Percentiles rank a stretch among this genome's conserved stretches.
Conservation (phyloP, 2,797 vertebrate species). For the Rhyacichthys aspro region DNA sequence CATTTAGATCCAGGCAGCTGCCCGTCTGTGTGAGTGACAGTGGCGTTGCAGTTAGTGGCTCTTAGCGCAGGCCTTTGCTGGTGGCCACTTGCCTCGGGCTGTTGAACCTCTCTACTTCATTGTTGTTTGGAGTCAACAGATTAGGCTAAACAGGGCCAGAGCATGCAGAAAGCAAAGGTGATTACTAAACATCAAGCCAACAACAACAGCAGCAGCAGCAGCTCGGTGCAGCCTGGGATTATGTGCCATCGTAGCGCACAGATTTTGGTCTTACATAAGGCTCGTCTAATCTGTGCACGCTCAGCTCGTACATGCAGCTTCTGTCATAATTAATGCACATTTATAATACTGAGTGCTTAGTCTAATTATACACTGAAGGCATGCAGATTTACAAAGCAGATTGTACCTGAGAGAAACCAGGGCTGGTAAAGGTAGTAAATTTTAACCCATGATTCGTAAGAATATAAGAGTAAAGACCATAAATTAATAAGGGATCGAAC, state of each 20-base stretch:
- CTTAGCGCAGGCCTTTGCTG: slow-evolving; percentile 11
- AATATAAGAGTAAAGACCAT: no score
- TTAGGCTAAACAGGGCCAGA: slow-evolving; percentile 32
- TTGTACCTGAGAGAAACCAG: background rate
- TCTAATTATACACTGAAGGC: background rate
- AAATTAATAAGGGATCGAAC: no score
- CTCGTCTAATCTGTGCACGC: slow-evolving; percentile 58
- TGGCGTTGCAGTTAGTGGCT: background rate
- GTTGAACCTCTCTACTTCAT: slow-evolving; percentile 26
- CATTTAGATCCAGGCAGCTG: no score
- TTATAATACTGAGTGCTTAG: background rate
- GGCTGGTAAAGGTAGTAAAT: background rate
- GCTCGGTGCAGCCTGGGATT: slow-evolving; percentile 61
- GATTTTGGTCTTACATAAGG: slow-evolving; percentile 63
- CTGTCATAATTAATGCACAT: slow-evolving; percentile 11
- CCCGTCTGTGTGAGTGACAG: background rate
- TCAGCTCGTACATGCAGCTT: slow-evolving; percentile 9
- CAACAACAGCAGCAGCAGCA: slow-evolving; percentile 29
- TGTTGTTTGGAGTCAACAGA: slow-evolving; percentile 41
- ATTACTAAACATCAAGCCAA: slow-evolving; percentile 55
- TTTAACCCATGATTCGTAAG: background rate
- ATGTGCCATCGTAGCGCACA: slow-evolving; percentile 35
- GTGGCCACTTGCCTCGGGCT: slow-evolving; percentile 45
- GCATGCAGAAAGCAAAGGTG: slow-evolving; percentile 40
- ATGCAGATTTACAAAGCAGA: background rate